Evolutionary conservation across 2,888 invertebrate species (phyloP).

Genomic region (Linnaemya vulpina): DNA sequence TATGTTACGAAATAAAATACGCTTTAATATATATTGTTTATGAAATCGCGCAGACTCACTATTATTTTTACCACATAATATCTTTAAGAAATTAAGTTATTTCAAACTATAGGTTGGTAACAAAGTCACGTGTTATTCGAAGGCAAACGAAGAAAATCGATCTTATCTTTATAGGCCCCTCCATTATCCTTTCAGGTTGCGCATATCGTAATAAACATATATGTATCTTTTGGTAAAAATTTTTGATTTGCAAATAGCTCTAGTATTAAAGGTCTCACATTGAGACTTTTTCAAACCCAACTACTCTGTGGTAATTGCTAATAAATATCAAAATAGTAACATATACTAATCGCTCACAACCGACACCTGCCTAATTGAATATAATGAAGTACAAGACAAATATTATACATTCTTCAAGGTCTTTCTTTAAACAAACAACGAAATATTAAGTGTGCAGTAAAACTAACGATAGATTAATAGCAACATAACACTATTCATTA

Average conservation of each 20-base stretch:
- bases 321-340: not conserved
- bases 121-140: no score
- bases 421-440: constrained; percentile 1
- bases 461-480: constrained; percentile 42
- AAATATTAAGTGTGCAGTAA: constrained; percentile 40
- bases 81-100: not conserved
- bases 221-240: not conserved
- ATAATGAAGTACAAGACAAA: constrained; percentile 37
- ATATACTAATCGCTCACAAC: not conserved
- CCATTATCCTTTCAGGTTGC: not conserved
- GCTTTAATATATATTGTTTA: no score
- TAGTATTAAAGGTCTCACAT: not conserved
- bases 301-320: not conserved
- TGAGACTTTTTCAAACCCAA: constrained; percentile 2
- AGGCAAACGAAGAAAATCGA: not conserved
- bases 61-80: not conserved
- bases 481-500: not conserved
- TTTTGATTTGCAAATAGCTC: constrained; percentile 8
- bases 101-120: not conserved
- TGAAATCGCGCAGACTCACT: no score
- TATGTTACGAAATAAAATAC: no score
- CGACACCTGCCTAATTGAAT: constrained; percentile 14
- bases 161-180: not conserved
- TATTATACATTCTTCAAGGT: constrained; percentile 12
- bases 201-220: not conserved